Conservation (phyloP, 2,797 vertebrate genomes). For the Zenarchopterus dispar region DNA sequence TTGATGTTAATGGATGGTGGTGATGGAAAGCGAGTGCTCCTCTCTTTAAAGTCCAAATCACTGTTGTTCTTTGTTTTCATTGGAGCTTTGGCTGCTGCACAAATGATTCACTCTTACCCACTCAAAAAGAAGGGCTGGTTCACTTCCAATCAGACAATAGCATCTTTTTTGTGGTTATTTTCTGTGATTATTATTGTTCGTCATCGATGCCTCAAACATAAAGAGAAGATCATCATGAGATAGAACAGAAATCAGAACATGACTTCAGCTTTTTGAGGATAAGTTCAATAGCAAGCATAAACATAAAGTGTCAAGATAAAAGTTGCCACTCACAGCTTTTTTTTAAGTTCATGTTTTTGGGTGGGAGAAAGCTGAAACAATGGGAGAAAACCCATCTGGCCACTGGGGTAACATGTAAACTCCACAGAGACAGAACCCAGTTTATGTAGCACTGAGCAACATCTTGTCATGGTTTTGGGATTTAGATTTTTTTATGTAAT, state of each 20-base stretch:
- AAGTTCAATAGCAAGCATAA: too few species aligned
- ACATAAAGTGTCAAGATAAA: too few species aligned
- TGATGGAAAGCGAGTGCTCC: conserved; percentile 51
- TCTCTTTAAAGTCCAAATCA: conserved; percentile 23
- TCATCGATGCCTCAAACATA: not conserved
- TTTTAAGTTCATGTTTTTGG: too few species aligned
- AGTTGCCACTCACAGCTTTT: too few species aligned
- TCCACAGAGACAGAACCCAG: too few species aligned
- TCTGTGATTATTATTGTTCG: not conserved
- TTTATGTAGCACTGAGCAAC: too few species aligned
- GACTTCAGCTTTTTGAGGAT: too few species aligned
- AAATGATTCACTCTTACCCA: not conserved
- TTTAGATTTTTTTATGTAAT: too few species aligned
- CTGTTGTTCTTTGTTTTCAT: conserved; percentile 11
- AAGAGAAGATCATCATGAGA: not conserved
- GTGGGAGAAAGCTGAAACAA: too few species aligned
- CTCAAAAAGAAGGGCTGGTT: not conserved
- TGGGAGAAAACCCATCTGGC: too few species aligned
- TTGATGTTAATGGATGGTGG: conserved; percentile 55
- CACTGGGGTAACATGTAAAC: too few species aligned
- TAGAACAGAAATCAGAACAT: conserved; percentile 57
- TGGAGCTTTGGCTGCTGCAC: not conserved
- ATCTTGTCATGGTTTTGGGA: too few species aligned
- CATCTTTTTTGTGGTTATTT: not conserved
- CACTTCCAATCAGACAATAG: not conserved